Evolutionary conservation across 2,797 vertebrate species (phyloP), one percentile per base, ranked within the genome.

Genomic region (Pangasius krempfi): DNA sequence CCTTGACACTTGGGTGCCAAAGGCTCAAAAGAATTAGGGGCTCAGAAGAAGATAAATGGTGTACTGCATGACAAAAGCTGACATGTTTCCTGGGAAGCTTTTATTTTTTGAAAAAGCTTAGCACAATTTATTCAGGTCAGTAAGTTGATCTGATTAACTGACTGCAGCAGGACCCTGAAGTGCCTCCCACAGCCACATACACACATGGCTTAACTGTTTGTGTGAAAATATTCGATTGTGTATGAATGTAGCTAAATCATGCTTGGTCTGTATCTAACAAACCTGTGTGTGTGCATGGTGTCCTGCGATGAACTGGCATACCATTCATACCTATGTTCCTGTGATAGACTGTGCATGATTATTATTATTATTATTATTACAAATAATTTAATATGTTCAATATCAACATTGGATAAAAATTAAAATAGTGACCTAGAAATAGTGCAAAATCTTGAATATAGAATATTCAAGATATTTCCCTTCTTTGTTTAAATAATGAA

Each of bases 81-180:
- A 62, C 25, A 54, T 72, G 56, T 80, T 86, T 86, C 14, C 14
- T 30, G 73, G 70, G 87, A 13, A n/a, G 56, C 88, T 86, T 85
- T 82, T 66, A 54, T 90, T 88, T 47, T 87, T 88, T 86, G 56
- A 87, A 79, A 68, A 37, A 75, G 89, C 89, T 89, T 87, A 89
- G 56, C 85, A 80, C 87, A 90, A 86, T 91, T 85, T 90, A 90
- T 92, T 89, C 86, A 90, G 91, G 91, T 92, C 92, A 93, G 87
- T 92, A 90, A 89, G 75, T 91, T 89, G 91, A 93, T 93, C 90
- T 90, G 91, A 92, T 92, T 91, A 91, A 91, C 88, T 86, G 90
- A 89, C 86, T 89, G 81, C 88, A 92, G 86, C 89, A 89, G 91
- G 87, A 90, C 90, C 89, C 89, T 68, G 85, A 89, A 81, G 62